Evolutionary conservation across 2,797 vertebrate species (phyloP).

Genomic region (Myiotriccus ornatus): DNA sequence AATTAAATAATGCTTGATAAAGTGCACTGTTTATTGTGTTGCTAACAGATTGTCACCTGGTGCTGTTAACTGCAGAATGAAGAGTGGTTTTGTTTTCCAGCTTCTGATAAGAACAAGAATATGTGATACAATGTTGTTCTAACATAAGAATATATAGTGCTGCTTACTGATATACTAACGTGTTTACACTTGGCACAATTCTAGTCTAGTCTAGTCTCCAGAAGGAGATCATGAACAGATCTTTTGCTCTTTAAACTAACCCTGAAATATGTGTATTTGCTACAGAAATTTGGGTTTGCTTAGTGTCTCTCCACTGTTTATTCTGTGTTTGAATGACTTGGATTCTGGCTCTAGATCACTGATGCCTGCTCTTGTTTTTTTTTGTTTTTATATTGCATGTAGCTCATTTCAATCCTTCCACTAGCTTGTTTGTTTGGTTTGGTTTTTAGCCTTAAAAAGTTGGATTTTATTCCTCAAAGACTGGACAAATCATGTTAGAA

Average conservation of each 20-base stretch:
- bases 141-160: neutral
- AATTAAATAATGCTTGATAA: neutral
- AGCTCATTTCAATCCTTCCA: neutral
- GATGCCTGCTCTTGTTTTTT: neutral
- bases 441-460: neutral
- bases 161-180: neutral
- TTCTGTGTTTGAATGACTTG: neutral
- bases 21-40: neutral
- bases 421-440: neutral
- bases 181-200: neutral
- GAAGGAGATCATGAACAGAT: neutral
- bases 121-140: neutral
- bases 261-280: neutral
- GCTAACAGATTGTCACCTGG: neutral
- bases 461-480: neutral
- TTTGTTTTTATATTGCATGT: neutral
- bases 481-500: neutral
- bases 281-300: neutral
- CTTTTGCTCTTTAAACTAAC: neutral
- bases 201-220: neutral
- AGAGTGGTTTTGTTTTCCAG: neutral
- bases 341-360: neutral
- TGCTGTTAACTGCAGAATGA: neutral
- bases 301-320: neutral
- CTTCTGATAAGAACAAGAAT: neutral